Evolutionary conservation across 2,888 invertebrate genomes (phyloP), one percentile per base, ranked within the genome.

Genomic region (Tetropium fuscum): DNA sequence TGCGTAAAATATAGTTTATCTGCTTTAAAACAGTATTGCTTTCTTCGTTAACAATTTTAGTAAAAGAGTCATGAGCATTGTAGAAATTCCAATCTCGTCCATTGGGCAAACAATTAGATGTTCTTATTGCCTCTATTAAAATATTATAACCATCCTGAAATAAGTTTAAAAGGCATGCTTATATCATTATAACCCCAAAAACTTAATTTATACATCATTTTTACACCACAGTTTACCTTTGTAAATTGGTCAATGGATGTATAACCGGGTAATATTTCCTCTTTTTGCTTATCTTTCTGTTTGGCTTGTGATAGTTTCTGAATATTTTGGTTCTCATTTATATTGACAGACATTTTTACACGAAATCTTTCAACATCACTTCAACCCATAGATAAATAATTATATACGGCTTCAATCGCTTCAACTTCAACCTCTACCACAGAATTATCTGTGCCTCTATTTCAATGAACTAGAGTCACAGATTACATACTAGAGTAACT

Each of bases 11-110:
- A 75, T 84, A 76, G 68, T 87, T 84, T 76, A 88, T 85, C 71
- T 87, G 73, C 69, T 84, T 84, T 27, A 91, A 78, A 41, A 94
- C 84, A 73, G 87, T 86, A 64, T 87, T 84, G 2, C 88, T 86
- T 77, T 93, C 87, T 40, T 84, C 78, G 60, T 86, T 86, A 70
- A 91, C 85, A 4, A 90, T 84, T 65, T 86, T 84, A 27, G 88
- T 86, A 75, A 94, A 95, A 11, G 88, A 87, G 3, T 90, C 87
- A 78, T 89, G 91, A n/a, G 92, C 91, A 48, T 87, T 87, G 74
- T 92, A 94, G 59, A 90, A 87, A 71, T 90, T 87, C 77, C 89
- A 90, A 38, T 93, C 88, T 30, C 87, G 82, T 27, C 89, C 91
- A 36, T 84, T 81, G 0, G 95, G 95, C 62, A 95, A 83, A 10